These are phyloP conservation scores for Acromyrmex heyeri DNA, from an alignment of 1,140 invertebrate genomes.

Conservation along the genomic window DNA sequence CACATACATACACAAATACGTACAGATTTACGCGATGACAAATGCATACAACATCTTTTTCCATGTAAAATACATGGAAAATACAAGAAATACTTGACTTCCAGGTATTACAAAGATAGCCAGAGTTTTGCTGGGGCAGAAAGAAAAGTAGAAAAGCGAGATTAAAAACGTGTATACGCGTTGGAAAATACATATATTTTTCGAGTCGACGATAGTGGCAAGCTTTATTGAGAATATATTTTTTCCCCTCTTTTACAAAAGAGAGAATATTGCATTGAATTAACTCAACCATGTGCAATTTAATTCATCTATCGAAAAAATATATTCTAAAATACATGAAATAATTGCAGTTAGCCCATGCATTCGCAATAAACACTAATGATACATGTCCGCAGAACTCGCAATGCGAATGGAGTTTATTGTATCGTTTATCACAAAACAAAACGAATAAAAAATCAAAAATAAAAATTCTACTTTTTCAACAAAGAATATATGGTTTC, in stretches of 20 bases:
- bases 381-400: slow-evolving; percentile 18
- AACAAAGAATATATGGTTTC: neutral
- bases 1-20: no score
- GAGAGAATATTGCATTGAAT: slow-evolving; percentile 36
- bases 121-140: neutral
- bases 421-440: slow-evolving; percentile 15
- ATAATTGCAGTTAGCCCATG: slow-evolving; percentile 18
- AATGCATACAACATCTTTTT: neutral
- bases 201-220: slow-evolving; percentile 4
- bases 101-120: neutral
- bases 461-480: slow-evolving; percentile 4
- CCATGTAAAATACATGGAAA: neutral
- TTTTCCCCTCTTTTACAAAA: neutral
- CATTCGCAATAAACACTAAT: slow-evolving; percentile 23
- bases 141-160: slow-evolving; percentile 18
- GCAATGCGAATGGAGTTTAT: slow-evolving; percentile 1
- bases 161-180: slow-evolving; percentile 14
- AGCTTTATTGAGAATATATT: slow-evolving; percentile 20
- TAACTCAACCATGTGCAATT: slow-evolving; percentile 27
- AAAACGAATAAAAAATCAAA: neutral
- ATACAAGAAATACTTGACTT: neutral
- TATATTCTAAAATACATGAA: slow-evolving; percentile 9
- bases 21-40: neutral
- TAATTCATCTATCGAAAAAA: slow-evolving; percentile 44
- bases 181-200: slow-evolving; percentile 26